Evolutionary conservation across 2,888 invertebrate genomes (phyloP).

Genomic region (Drosophila nr. fundita): DNA sequence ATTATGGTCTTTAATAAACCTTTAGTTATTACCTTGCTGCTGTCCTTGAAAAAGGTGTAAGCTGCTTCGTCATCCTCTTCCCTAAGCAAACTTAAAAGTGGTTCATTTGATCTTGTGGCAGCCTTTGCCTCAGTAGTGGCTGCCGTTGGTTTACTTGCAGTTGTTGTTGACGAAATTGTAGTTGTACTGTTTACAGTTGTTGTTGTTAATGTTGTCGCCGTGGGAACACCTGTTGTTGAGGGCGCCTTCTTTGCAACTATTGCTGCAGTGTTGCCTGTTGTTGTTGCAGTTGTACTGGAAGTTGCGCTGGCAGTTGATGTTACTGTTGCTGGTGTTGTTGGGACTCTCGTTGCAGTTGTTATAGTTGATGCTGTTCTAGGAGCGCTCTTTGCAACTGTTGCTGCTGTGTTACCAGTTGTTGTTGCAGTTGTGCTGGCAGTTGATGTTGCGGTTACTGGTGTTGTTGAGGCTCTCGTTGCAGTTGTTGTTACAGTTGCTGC

Average conservation of each 20-base stretch:
- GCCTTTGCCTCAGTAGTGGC: neutral
- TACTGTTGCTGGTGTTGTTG: neutral
- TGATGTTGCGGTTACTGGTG: neutral
- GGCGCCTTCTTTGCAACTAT: neutral
- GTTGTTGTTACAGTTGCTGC: too few relatives aligned
- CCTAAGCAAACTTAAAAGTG: neutral
- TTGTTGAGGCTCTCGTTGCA: neutral
- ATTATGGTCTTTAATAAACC: neutral
- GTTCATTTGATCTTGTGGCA: neutral
- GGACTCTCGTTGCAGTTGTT: too few relatives aligned
- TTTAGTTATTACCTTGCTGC: slow-evolving; percentile 32
- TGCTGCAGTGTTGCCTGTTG: neutral
- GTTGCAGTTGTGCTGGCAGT: too few relatives aligned
- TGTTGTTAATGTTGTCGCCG: neutral
- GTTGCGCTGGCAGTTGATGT: neutral
- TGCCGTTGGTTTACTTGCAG: neutral
- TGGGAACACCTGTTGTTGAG: neutral
- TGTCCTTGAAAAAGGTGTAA: slow-evolving; percentile 24
- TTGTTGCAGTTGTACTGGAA: neutral
- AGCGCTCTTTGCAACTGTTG: too few relatives aligned
- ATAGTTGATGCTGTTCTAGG: too few relatives aligned
- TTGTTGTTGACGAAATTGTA: neutral
- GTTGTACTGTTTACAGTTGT: neutral
- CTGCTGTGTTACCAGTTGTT: too few relatives aligned
- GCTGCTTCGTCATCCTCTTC: neutral